Evolutionary conservation across 2,888 invertebrate species (phyloP).

Genomic region (Adela reaumurella): DNA sequence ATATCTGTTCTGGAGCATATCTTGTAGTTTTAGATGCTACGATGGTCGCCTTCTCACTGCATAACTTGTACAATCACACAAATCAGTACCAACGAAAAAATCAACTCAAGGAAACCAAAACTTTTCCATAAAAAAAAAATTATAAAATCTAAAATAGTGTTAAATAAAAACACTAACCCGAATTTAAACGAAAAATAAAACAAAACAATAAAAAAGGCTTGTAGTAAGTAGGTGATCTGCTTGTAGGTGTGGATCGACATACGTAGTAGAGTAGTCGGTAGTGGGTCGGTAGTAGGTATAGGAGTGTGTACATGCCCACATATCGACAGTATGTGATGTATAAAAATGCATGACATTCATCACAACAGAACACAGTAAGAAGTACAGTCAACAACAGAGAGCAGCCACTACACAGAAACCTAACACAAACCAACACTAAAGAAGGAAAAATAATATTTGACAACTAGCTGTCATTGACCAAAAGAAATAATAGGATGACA

Average conservation of each 20-base stretch:
- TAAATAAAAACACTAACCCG: too few relatives aligned
- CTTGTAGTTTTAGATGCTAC: neutral
- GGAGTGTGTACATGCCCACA: constrained; percentile 46
- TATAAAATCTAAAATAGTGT: neutral
- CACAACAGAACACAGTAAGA: constrained; percentile 42
- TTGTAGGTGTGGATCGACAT: neutral
- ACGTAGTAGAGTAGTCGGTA: neutral
- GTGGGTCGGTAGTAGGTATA: constrained; percentile 19
- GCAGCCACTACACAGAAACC: constrained; percentile 57
- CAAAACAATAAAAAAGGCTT: neutral
- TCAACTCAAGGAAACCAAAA: neutral
- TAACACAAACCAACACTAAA: constrained; percentile 24
- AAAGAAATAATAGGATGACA: too few relatives aligned
- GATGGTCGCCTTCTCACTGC: neutral
- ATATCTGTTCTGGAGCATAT: too few relatives aligned
- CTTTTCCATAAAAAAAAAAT: neutral
- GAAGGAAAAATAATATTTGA: too few relatives aligned
- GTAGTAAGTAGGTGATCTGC: neutral
- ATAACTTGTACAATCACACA: neutral
- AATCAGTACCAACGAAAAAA: neutral
- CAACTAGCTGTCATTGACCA: too few relatives aligned
- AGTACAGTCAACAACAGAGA: constrained; percentile 55
- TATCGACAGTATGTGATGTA: constrained; percentile 53
- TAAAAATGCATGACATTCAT: constrained; percentile 51
- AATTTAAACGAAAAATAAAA: neutral